Evolutionary conservation across 2,113 vertebrate genomes (phyloP).

Genomic region (Orthochromis indermauri): DNA sequence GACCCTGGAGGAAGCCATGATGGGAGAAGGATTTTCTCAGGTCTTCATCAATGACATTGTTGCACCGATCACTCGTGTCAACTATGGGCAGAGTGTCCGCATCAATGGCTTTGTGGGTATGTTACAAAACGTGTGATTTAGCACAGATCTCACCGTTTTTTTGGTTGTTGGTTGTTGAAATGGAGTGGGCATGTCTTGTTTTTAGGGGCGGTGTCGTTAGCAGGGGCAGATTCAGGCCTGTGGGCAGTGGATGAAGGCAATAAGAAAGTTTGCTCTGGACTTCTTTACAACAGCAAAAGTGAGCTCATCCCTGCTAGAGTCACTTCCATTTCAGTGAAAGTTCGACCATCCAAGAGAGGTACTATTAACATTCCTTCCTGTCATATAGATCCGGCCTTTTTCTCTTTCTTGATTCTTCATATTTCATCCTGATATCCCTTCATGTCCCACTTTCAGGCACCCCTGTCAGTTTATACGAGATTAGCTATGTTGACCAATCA

Average conservation of each 20-base stretch:
- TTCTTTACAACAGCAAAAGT: conserved; percentile 82
- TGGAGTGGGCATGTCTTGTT: neutral
- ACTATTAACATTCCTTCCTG: neutral
- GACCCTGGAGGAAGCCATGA: conserved; percentile 82
- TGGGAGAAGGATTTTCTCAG: conserved; percentile 82
- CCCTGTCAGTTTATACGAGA: conserved; percentile 71
- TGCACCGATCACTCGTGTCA: conserved; percentile 73
- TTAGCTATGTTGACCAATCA: conserved; percentile 72
- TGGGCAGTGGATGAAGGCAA: conserved; percentile 94
- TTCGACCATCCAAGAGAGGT: conserved; percentile 71
- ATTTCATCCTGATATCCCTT: neutral
- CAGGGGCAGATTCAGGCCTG: conserved; percentile 70
- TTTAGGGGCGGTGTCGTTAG: conserved; percentile 79
- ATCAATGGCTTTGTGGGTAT: conserved; percentile 84
- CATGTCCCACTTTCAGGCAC: conserved; percentile 53
- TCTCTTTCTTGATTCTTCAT: neutral
- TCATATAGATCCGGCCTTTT: neutral
- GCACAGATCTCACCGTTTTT: neutral
- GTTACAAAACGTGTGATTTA: neutral
- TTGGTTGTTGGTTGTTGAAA: neutral
- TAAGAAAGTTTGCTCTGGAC: conserved; percentile 80
- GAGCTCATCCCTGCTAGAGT: conserved; percentile 79
- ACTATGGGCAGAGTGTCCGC: conserved; percentile 79
- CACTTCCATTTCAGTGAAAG: conserved; percentile 74
- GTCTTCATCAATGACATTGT: conserved; percentile 83